Evolutionary conservation across 2,888 invertebrate species (phyloP).

Genomic region (Tiphia femorata): DNA sequence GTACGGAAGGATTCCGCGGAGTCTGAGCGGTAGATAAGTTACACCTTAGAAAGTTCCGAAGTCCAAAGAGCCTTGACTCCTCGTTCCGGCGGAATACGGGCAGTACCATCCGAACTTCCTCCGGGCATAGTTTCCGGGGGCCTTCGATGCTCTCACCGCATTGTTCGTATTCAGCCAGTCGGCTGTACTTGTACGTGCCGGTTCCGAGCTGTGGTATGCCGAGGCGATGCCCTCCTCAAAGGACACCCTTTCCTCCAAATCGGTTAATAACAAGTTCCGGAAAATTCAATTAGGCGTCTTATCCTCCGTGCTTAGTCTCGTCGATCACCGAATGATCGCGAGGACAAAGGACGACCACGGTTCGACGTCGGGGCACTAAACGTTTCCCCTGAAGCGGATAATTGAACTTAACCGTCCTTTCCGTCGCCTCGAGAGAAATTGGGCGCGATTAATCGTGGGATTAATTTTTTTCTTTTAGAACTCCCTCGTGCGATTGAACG

Average conservation of each 20-base stretch:
- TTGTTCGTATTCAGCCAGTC: constrained; percentile 49
- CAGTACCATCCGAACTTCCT: constrained; percentile 26
- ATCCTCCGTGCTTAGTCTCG: constrained; percentile 9
- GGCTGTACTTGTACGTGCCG: constrained; percentile 11
- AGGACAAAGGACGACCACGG: constrained; percentile 14
- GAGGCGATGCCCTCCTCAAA: constrained; percentile 32
- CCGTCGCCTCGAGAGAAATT: not conserved
- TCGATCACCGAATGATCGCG: constrained; percentile 31
- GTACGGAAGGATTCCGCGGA: too few species aligned
- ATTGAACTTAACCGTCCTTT: constrained; percentile 17
- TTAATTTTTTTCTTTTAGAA: too few species aligned
- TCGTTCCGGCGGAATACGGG: constrained; percentile 14
- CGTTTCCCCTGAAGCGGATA: constrained; percentile 27
- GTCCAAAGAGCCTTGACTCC: constrained; percentile 19
- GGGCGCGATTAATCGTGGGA: not conserved
- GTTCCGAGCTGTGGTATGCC: constrained; percentile 5
- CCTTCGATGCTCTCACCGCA: constrained; percentile 34
- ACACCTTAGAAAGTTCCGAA: constrained; percentile 7
- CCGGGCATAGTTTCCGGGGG: constrained; percentile 36
- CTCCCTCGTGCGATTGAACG: too few species aligned
- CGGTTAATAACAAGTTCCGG: constrained; percentile 51
- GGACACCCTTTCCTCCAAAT: constrained; percentile 33
- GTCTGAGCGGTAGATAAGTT: too few species aligned
- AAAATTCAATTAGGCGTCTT: constrained; percentile 52
- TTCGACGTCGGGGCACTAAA: constrained; percentile 22